These are phyloP conservation scores for Chamaea fasciata DNA, from an alignment of 2,113 vertebrate species.

Conservation along the genomic window DNA sequence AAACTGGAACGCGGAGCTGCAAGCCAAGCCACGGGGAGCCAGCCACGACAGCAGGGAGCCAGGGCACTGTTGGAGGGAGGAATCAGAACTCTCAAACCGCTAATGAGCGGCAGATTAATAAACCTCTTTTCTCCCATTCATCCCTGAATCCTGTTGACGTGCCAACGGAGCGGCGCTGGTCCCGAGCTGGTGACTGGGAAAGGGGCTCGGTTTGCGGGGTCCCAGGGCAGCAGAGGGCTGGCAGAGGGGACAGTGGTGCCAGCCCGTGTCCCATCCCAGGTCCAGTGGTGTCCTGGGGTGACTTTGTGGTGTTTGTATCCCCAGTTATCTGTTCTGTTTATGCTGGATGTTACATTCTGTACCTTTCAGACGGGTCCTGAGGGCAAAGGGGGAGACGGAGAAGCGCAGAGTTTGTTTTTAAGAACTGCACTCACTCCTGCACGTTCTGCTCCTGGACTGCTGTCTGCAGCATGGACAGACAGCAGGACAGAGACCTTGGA, in stretches of 20 bases:
- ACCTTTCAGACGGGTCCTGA: no score
- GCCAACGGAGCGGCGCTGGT: accelerated
- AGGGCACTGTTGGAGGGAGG: neutral
- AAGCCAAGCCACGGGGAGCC: neutral
- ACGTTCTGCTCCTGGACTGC: no score
- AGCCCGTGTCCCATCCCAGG: neutral
- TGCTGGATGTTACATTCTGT: no score
- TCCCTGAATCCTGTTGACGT: neutral
- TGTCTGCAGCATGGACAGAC: no score
- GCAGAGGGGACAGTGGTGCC: neutral
- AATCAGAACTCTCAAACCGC: neutral
- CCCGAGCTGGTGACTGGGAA: accelerated
- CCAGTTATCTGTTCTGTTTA: neutral
- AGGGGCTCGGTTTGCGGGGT: neutral
- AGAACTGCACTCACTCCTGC: no score
- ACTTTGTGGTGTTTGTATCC: neutral
- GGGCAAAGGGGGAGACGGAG: no score
- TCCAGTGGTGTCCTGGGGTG: neutral
- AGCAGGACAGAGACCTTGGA: no score
- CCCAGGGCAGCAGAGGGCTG: neutral
- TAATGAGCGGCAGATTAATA: neutral
- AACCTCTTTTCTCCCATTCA: neutral
- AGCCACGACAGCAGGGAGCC: neutral
- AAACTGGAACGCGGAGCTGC: neutral
- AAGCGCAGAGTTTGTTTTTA: no score